phyloP scores from a whole-genome alignment of 2,888 invertebrate species.

The Eupithecia subfuscata region DNA sequence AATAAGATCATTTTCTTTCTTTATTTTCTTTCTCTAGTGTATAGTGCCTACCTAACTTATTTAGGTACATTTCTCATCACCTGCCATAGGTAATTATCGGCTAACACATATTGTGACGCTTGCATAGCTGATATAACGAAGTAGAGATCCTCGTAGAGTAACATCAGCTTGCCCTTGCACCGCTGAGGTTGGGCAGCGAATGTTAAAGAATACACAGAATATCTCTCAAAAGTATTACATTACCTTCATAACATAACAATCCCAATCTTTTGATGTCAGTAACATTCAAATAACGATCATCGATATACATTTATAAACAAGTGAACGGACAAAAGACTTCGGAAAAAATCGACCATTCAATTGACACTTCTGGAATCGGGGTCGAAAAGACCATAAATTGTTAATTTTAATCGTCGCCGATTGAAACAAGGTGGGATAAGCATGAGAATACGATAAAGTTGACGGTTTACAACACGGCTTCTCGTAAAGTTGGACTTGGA shows the following conservation, averaged over 20 bases:
- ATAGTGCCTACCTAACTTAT: neutral
- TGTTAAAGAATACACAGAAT: neutral
- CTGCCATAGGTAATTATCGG: neutral
- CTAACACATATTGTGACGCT: neutral
- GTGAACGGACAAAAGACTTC: slow-evolving; percentile 11
- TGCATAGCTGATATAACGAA: too few relatives aligned
- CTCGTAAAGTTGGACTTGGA: slow-evolving; percentile 73
- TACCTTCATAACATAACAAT: neutral
- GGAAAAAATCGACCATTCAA: slow-evolving; percentile 44
- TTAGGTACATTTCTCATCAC: neutral
- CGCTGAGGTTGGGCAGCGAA: neutral
- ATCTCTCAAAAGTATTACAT: neutral
- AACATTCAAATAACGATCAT: slow-evolving; percentile 2
- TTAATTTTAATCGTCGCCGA: slow-evolving; percentile 78
- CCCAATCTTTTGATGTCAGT: neutral
- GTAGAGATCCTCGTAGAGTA: neutral
- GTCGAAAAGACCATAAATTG: slow-evolving; percentile 71
- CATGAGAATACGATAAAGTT: slow-evolving; percentile 71
- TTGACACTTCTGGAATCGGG: slow-evolving; percentile 65
- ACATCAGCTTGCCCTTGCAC: neutral
- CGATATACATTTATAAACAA: slow-evolving; percentile 5
- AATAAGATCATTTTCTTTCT: too few relatives aligned
- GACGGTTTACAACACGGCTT: slow-evolving; percentile 69
- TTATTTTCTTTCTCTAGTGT: too few relatives aligned
- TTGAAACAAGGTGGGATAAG: slow-evolving; percentile 75